Evolutionary conservation across 2,113 vertebrate genomes (phyloP), one percentile per base, ranked within the genome.

Genomic region (Turnix velox): DNA sequence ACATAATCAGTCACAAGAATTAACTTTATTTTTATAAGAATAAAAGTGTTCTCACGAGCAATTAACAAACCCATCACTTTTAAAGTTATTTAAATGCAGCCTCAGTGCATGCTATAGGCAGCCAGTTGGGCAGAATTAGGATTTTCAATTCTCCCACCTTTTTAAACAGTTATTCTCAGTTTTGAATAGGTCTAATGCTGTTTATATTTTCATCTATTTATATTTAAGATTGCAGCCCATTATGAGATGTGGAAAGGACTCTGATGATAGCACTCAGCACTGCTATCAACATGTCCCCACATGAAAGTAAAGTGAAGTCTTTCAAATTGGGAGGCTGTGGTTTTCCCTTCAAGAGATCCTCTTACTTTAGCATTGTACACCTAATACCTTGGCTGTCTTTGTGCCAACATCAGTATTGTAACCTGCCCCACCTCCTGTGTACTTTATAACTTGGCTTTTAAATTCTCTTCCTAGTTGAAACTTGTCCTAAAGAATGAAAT

Each of bases 281-380:
- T 58, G 27, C 55, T 78, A 69, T 84, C 77, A 83, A 58, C 92
- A 88, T 72, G 88, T n/a, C 71, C 31, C 81, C 48, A 75, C 76
- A 69, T 42, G 78, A 94, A 93, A 87, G 51, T 55, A 59, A 92
- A 94, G 33, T 7, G 9, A 51, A 76, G 43, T 45, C 72, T 91
- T 95, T 87, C 52, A 88, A 40, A 91, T 81, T 66, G 48, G 74
- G 72, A 48, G 10, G 52, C 39, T 87, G 79, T 87, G 83, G 61
- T 69, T 95, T 92, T 49, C 71, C 30, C 28, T 88, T 93, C 65
- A 92, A 86, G 72, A 76, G 45, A 55, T 55, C 33, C 14, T 84
- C 31, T 95, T 95, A 73, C 90, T 95, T 78, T 80, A 79, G 61
- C n/a, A 23, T 51, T 73, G 72, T 69, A 28, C 90, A 92, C 42